A percentile compares a stretch with the other conserved stretches of the same genome.
These are phyloP conservation scores for Calliphora vicina DNA, from an alignment of 1,140 invertebrate genomes.

Conservation along the genomic window DNA sequence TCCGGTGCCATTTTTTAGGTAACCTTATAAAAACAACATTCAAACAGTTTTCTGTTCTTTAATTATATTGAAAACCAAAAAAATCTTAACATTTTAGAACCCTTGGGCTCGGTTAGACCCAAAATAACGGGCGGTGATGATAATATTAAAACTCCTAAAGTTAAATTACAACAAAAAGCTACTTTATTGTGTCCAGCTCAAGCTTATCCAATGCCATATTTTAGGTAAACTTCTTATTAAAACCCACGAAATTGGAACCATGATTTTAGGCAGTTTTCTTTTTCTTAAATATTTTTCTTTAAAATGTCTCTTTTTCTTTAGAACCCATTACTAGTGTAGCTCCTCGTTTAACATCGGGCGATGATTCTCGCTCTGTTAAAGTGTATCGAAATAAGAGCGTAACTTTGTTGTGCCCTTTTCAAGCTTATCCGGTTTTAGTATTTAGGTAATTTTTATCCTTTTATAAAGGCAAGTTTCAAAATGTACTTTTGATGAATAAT, in stretches of 20 bases:
- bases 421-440: conserved; percentile 73
- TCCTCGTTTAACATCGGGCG: conserved; percentile 64
- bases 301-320: conserved; percentile 44
- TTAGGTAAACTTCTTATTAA: conserved; percentile 66
- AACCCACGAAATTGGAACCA: not conserved
- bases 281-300: not conserved
- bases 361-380: conserved; percentile 67
- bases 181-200: conserved; percentile 72
- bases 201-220: conserved; percentile 72
- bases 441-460: conserved; percentile 68
- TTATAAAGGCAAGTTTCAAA: conserved; percentile 47
- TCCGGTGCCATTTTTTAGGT: conserved; percentile 71
- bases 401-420: conserved; percentile 71
- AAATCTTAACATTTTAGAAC: conserved; percentile 63
- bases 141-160: conserved; percentile 64
- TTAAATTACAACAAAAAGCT: conserved; percentile 61
- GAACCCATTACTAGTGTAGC: conserved; percentile 71
- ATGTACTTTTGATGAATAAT: not conserved
- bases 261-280: not conserved
- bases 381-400: conserved; percentile 62
- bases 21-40: conserved; percentile 41
- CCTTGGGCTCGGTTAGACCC: conserved; percentile 69
- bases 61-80: too few species aligned
- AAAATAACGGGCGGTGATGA: conserved; percentile 70
- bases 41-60: not conserved